Base-by-base conservation (phyloP, 64 coral and sea anemone species). In the Montipora efflorescens region DNA sequence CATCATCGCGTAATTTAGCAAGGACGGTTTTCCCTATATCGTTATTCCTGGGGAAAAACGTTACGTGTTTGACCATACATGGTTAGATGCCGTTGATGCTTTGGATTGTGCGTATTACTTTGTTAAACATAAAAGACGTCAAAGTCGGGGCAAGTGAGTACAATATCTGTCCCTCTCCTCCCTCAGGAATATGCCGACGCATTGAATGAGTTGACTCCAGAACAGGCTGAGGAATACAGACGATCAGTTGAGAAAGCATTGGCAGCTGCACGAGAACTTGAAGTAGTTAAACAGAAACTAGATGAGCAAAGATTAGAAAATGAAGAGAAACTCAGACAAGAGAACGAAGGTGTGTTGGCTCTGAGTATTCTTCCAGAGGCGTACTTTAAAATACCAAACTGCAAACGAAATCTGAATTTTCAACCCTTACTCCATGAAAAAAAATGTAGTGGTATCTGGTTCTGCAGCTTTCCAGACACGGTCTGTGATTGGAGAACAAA, bases 241-340 rank as follows among this genome's bases (percentile, higher is more conserved):
- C 85, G 85, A 20, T 99, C 97, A 55, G 97, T 99, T 14, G 97
- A 99, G 73, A 99, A 99, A 81, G 97, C 97, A 10, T 18, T 99
- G 79, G 94, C 95, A 15, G 97, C 97, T 5, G 97, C 97, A 3
- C 77, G 97, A 49, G 97, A 96, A 61, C 79, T 99, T 50, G 97
- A 99, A 19, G 95, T 96, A 47, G 95, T 99, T 9, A 99, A 99
- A 49, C 91, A 99, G 84, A 96, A 96, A 87, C 79, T 99, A 12
- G 97, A 99, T 73, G 97, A 94, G 87, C 94, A 99, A 47, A 86
- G 94, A 69, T 2, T 70, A 67, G 89, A 96, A 28, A 99, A 89
- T 48, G 95, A 99, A 51, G 69, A 96, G 12, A 96, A 94, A 47
- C 84, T 94, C 11, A 87, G 75, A 45, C 89, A 92, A 57, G 94